phyloP scores from a whole-genome alignment of 2,888 invertebrate species.

The Agrochola litura region DNA sequence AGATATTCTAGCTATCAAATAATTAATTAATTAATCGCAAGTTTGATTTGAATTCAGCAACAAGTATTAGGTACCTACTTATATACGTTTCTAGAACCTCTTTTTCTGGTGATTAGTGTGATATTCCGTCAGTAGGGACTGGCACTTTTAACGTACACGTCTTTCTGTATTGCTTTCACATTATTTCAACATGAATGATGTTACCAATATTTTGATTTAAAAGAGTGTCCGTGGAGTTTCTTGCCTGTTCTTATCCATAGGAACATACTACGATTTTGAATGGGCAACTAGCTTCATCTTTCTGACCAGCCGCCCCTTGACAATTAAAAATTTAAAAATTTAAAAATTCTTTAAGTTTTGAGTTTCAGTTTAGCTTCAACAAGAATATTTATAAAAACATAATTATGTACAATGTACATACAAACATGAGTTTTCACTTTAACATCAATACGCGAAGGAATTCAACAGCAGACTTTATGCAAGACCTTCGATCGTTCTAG shows the following conservation, averaged over 20 bases:
- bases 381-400: not conserved
- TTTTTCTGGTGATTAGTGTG: not conserved
- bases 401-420: not conserved
- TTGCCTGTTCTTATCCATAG: too few relatives aligned
- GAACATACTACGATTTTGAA: too few relatives aligned
- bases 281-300: too few relatives aligned
- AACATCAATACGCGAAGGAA: conserved; percentile 4
- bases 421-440: not conserved
- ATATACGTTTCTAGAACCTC: not conserved
- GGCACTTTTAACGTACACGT: too few relatives aligned
- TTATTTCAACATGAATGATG: too few relatives aligned
- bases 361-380: not conserved
- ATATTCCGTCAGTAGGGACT: not conserved
- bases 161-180: too few relatives aligned
- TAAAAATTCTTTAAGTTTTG: too few relatives aligned
- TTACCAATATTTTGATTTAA: too few relatives aligned
- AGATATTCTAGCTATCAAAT: too few relatives aligned
- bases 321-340: too few relatives aligned
- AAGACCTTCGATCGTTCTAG: conserved; percentile 31
- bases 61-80: not conserved
- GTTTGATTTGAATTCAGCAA: not conserved
- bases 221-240: too few relatives aligned
- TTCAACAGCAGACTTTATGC: not conserved
- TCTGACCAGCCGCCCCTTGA: too few relatives aligned
- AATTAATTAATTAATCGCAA: not conserved